phyloP scores from a whole-genome alignment of 2,797 vertebrate genomes.

The Melanotaenia nigrans region DNA sequence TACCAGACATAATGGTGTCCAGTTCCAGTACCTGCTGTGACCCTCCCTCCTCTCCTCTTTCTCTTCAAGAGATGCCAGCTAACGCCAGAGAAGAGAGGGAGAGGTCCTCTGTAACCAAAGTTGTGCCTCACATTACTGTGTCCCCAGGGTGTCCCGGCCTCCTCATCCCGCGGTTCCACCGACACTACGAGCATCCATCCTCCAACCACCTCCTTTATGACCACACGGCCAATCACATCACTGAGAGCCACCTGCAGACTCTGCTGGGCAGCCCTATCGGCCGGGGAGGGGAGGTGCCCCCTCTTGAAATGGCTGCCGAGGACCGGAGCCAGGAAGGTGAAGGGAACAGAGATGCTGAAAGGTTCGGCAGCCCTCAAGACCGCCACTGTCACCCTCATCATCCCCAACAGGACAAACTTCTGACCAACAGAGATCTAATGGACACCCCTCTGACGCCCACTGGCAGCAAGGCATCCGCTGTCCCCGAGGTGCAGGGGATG shows the following conservation, averaged over 20 bases:
- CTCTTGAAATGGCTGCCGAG: slow-evolving; percentile 87
- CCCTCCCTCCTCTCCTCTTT: slow-evolving; percentile 75
- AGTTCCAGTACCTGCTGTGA: slow-evolving; percentile 68
- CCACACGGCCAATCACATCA: slow-evolving; percentile 80
- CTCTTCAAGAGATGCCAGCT: slow-evolving; percentile 94
- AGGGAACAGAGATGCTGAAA: slow-evolving; percentile 76
- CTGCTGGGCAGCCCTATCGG: slow-evolving; percentile 87
- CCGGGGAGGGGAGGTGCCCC: slow-evolving; percentile 83
- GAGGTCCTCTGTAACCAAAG: slow-evolving; percentile 91
- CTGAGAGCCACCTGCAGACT: slow-evolving; percentile 89
- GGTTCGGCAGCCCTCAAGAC: slow-evolving; percentile 83
- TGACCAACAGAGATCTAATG: slow-evolving; percentile 88
- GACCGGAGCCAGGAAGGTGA: slow-evolving; percentile 86
- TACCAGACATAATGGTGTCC: slow-evolving; percentile 40
- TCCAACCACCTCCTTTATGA: slow-evolving; percentile 85
- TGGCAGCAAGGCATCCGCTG: slow-evolving; percentile 85
- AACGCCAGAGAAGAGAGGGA: slow-evolving; percentile 94
- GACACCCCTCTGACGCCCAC: slow-evolving; percentile 90
- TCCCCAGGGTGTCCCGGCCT: slow-evolving; percentile 84
- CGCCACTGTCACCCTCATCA: slow-evolving; percentile 77
- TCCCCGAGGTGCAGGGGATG: slow-evolving; percentile 78
- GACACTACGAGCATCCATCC: slow-evolving; percentile 86
- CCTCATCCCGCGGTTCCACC: slow-evolving; percentile 82
- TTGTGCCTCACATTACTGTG: slow-evolving; percentile 91
- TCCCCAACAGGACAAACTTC: slow-evolving; percentile 85